Base-by-base conservation (phyloP, 2,113 vertebrate genomes). In the Okapia johnstoni region DNA sequence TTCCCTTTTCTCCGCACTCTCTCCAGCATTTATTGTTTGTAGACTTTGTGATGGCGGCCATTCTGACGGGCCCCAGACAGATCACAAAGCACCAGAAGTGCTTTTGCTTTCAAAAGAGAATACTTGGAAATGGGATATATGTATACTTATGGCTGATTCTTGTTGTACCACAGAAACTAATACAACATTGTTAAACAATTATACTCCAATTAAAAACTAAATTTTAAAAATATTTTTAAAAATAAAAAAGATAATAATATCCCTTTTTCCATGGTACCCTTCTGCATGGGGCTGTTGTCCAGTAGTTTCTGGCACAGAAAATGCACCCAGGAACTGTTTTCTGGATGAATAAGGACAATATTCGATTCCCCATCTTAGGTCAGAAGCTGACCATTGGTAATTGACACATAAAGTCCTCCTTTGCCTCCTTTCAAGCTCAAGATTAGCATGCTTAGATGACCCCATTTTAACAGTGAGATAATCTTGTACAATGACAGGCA, bases 401-500 rank as follows among this genome's bases (percentile, higher is more conserved):
- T 11, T 55, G 26, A 48, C 50, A 28, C 2, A 14, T 0, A 70
- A n/a, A 93, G 60, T 57, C 63, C 43, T 13, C 11, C 36, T 92
- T 91, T 15, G 61, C 95, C 83, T 94, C 80, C 88, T 95, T 93
- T 70, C 81, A 66, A 50, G 15, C 73, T 84, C 57, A n/a, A 93
- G 61, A 16, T 52, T 46, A 91, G 87, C 48, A 66, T 61, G n/a
- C 85, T 52, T 13, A 84, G 46, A 88, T 50, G 17, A 46, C 4
- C 73, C 43, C 54, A 17, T 70, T 90, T 66, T 87, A 97, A 60
- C 79, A 94, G 40, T 23, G 83, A 76, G 89, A 94, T 85, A 98
- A 97, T 88, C 92, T 94, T 46, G 58, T 88, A 81, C 52, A 73
- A 90, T 52, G 93, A 58, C 91, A 92, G 57, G 66, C 33, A 89